Evolutionary conservation across 2,888 invertebrate species (phyloP).

Genomic region (Holacanthella duospinosa): DNA sequence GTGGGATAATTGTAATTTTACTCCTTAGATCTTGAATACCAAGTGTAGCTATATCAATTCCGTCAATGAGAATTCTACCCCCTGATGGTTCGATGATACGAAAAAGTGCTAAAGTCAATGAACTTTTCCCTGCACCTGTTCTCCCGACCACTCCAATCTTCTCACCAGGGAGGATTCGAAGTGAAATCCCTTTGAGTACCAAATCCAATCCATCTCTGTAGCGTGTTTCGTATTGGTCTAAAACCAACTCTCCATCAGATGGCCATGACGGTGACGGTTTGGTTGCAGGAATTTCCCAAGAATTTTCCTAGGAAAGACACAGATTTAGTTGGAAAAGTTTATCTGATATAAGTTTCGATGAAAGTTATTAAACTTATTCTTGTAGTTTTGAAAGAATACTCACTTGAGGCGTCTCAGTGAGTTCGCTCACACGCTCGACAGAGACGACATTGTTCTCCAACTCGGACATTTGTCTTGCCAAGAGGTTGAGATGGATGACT

Average conservation of each 20-base stretch:
- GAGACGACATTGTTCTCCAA: background rate
- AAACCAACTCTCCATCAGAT: background rate
- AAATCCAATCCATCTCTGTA: background rate
- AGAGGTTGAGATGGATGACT: background rate
- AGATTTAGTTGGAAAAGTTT: no score
- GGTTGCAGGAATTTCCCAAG: background rate
- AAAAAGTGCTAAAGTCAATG: constrained; percentile 73
- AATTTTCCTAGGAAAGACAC: no score
- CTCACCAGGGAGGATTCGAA: background rate
- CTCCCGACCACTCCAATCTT: constrained; percentile 41
- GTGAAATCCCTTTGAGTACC: background rate
- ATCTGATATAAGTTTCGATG: background rate
- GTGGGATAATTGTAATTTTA: constrained; percentile 63
- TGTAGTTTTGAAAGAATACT: background rate
- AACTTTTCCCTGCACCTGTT: constrained; percentile 85
- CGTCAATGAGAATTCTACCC: constrained; percentile 74
- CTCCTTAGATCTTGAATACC: constrained; percentile 76
- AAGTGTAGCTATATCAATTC: constrained; percentile 63
- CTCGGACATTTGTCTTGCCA: constrained; percentile 2
- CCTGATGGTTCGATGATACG: constrained; percentile 75
- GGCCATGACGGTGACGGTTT: background rate
- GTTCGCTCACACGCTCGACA: background rate
- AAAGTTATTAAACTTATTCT: background rate
- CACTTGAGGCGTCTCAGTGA: background rate
- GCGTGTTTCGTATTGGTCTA: background rate